Evolutionary conservation across 2,888 invertebrate species (phyloP).

Genomic region (Adelognathus sp.): DNA sequence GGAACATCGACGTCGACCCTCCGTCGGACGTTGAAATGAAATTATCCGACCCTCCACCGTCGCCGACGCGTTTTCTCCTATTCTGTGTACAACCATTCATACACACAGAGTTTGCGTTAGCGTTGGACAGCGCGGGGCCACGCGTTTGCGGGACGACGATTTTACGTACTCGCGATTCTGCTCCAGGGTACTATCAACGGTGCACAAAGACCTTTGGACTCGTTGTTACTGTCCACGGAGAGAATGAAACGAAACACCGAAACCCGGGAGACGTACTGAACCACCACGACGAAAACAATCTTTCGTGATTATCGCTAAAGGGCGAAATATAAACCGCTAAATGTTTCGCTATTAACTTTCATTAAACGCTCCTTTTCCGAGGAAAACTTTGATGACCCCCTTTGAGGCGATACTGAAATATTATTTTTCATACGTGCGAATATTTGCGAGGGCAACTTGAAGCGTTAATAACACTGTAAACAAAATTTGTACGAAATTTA

Average conservation of each 20-base stretch:
- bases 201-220: constrained; percentile 63
- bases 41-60: constrained; percentile 79
- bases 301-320: constrained; percentile 69
- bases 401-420: constrained; percentile 7
- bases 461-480: too few relatives aligned
- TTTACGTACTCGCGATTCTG: constrained; percentile 14
- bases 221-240: constrained; percentile 61
- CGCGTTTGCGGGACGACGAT: constrained; percentile 2
- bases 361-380: constrained; percentile 79
- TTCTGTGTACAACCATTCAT: too few relatives aligned
- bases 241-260: constrained; percentile 52
- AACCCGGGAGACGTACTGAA: constrained; percentile 20
- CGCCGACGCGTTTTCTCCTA: constrained; percentile 6
- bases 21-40: constrained; percentile 81
- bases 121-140: background rate
- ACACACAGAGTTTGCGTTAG: too few relatives aligned
- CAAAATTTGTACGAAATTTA: too few relatives aligned
- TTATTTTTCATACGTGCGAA: background rate
- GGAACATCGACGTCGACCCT: constrained; percentile 72
- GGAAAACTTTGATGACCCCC: constrained; percentile 62
- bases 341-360: constrained; percentile 79
- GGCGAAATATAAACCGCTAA: constrained; percentile 77
- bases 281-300: constrained; percentile 77
- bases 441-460: too few relatives aligned
- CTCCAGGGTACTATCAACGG: constrained; percentile 53